phyloP scores from a whole-genome alignment of 53 echinoderm and acorn worm species.

The Glandiceps talaboti region DNA sequence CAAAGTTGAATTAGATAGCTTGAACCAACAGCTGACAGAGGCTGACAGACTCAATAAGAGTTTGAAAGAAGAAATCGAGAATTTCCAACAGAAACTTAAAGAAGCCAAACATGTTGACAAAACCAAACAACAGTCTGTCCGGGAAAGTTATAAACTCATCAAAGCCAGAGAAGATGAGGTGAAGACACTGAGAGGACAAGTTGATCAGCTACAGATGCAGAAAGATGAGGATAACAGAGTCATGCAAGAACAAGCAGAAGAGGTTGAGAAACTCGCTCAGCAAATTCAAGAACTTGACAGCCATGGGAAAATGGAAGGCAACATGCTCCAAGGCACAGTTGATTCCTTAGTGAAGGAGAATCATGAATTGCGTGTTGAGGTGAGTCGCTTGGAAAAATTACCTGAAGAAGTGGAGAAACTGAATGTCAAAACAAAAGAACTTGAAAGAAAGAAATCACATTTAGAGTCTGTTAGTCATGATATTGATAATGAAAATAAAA shows the following conservation, averaged over 20 bases:
- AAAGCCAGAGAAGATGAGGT: background rate
- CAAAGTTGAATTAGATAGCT: background rate
- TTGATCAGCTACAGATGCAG: too few relatives aligned
- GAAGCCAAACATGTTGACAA: background rate
- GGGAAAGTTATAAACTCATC: background rate
- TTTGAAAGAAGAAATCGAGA: background rate
- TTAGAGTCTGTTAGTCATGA: too few relatives aligned
- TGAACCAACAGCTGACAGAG: background rate
- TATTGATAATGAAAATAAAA: too few relatives aligned
- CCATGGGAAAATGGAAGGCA: too few relatives aligned
- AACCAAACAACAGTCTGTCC: background rate
- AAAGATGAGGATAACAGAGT: too few relatives aligned
- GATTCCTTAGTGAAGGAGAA: background rate
- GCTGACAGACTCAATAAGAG: too few relatives aligned
- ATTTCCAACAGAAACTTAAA: background rate
- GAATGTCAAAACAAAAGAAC: too few relatives aligned
- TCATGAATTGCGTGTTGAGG: background rate
- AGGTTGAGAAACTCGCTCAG: background rate
- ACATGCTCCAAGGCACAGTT: too few relatives aligned
- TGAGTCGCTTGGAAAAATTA: background rate
- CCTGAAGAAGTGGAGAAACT: too few relatives aligned
- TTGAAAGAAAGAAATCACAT: too few relatives aligned
- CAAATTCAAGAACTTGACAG: background rate
- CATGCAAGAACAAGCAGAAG: background rate
- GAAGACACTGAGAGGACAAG: too few relatives aligned